Evolutionary conservation across 2,888 invertebrate species (phyloP), one percentile per base, ranked within the genome.

Genomic region (Blastobasis adustella): DNA sequence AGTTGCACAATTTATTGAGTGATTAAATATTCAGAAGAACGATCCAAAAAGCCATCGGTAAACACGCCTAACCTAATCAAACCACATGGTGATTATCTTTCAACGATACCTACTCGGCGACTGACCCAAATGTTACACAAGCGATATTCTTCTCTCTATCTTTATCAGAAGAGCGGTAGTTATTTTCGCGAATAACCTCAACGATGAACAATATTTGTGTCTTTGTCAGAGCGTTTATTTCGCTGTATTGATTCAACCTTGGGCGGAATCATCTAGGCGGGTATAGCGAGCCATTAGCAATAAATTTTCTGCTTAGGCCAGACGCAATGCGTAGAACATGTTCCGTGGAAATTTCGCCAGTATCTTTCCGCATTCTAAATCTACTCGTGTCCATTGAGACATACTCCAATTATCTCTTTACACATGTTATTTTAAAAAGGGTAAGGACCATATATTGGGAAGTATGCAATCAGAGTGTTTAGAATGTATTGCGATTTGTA

Each of bases 231-330:
- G 58, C 61, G 62, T 61, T 56, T 49, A 62, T 63, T 65, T 65
- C 56, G 69, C 67, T 62, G 67, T 73, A 77, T 78, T 71, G 69
- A 72, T 76, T 66, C 64, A 66, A 67, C 78, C 78, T 79, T 78
- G 76, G 63, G 58, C 54, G 61, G 59, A 61, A 63, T 61, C 58
- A 51, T 63, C 60, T 58, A 50, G 52, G 50, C 55, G 44, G 47
- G 49, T 2, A 23, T 53, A 52, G 54, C 57, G 64, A 59, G 58
- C 58, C 55, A 54, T 54, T 58, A 57, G 58, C 57, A 55, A 62
- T 65, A 61, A 58, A 61, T 60, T 23, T 23, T 57, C 50, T 54
- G 52, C 52, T 44, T 43, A 50, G 47, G 36, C 5, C 8, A 41
- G 37, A 50, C 42, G 45, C 46, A 36, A 8, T 41, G 44, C 45